Conservation (phyloP, 2,888 invertebrate genomes). For the Lypha dubia region DNA sequence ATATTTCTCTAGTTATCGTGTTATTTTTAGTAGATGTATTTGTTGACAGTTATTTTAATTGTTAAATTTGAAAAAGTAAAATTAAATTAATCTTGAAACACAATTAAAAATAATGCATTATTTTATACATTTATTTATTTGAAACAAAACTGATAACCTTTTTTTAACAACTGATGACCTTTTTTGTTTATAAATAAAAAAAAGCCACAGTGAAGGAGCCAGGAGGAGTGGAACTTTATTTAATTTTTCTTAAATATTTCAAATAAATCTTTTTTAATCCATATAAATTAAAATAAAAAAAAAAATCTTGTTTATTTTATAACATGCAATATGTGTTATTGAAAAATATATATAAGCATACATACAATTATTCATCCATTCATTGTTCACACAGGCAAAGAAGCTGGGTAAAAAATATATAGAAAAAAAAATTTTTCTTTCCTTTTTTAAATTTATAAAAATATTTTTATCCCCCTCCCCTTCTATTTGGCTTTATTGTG, state of each 20-base stretch:
- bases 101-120: not conserved
- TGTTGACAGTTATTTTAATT: not conserved
- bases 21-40: too few relatives aligned
- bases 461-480: not conserved
- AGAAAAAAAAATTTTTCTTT: slow-evolving; percentile 12
- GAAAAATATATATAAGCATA: slow-evolving; percentile 42
- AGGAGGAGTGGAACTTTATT: not conserved
- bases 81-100: not conserved
- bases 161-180: slow-evolving; percentile 48
- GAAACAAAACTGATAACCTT: slow-evolving; percentile 49
- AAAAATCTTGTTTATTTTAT: slow-evolving; percentile 53
- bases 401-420: slow-evolving; percentile 10
- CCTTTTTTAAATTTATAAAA: not conserved
- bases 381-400: slow-evolving; percentile 34
- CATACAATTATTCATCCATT: slow-evolving; percentile 18
- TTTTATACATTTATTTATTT: not conserved
- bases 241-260: not conserved
- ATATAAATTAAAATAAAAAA: slow-evolving; percentile 14
- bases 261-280: slow-evolving; percentile 34
- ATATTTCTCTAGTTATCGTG: too few relatives aligned
- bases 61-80: not conserved
- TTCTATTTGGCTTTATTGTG: slow-evolving; percentile 38
- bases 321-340: slow-evolving; percentile 67
- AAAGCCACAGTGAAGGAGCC: not conserved
- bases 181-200: slow-evolving; percentile 35